These are phyloP conservation scores for Heterodera filipjevi DNA, from an alignment of 2,888 invertebrate genomes.

Conservation along the genomic window DNA sequence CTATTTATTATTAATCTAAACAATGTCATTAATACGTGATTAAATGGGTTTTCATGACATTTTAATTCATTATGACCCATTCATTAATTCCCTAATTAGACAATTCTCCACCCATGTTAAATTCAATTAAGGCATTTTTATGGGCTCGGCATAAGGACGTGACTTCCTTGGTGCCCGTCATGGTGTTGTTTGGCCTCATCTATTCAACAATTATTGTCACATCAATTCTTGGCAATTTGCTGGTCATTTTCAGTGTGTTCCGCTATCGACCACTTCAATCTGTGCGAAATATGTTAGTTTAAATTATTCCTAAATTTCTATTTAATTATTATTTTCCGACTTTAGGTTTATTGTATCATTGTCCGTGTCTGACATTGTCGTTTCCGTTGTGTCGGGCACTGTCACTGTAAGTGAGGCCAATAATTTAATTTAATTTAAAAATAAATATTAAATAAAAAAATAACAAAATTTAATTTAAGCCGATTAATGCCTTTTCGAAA, in stretches of 20 bases:
- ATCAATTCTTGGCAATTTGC: constrained; percentile 49
- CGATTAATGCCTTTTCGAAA: constrained; percentile 76
- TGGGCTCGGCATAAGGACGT: constrained; percentile 56
- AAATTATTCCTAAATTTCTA: not conserved
- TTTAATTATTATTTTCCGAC: not conserved
- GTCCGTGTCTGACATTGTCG: constrained; percentile 80
- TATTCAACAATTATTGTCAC: constrained; percentile 57
- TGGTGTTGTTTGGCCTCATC: constrained; percentile 53
- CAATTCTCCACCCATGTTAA: too few relatives aligned
- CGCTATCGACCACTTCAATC: constrained; percentile 56
- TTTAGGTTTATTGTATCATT: constrained; percentile 47
- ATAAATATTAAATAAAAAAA: not conserved
- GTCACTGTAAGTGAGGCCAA: constrained; percentile 73
- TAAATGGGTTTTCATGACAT: too few relatives aligned
- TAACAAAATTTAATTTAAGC: constrained; percentile 10
- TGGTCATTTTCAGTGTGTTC: constrained; percentile 57
- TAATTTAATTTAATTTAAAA: not conserved
- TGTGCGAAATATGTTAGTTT: constrained; percentile 61
- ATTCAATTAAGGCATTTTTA: constrained; percentile 47
- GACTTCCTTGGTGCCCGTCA: constrained; percentile 54
- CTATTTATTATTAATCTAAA: too few relatives aligned
- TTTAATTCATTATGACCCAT: not conserved
- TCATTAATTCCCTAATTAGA: too few relatives aligned
- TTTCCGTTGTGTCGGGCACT: constrained; percentile 89
- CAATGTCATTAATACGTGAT: too few relatives aligned